Base-by-base conservation (phyloP, 2,113 vertebrate species). In the Caranx ignobilis region DNA sequence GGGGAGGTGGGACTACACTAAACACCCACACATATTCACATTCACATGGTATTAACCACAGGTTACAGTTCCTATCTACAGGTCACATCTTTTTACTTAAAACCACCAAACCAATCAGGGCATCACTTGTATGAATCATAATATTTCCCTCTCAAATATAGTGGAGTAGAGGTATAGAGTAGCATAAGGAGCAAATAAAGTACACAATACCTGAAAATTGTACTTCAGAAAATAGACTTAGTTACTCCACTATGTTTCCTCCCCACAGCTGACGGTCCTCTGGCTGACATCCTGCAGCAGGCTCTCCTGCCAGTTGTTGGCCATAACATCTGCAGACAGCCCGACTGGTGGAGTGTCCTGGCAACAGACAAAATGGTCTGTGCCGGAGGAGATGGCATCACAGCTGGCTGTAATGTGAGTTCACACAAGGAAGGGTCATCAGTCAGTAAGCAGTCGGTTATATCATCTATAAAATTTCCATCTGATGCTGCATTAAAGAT, bases 371-470 rank as follows among this genome's bases (percentile, higher is more conserved):
- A 87, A 31, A 97, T 97, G 97, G 90, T 97, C 45, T 98, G 97
- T 0, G 96, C 96, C 0, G 96, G 97, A 0, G 97, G 97, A 0
- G 96, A 98, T 0, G 96, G 97, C 0, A 10, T 95, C 26, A 86
- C 91, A 75, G 89, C 96, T 0, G 94, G 95, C 15, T 98, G 97
- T 89, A 97, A 95, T 0, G 96, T 97, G 91, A 96, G 97, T 90
- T 48, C 11, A 60, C 11, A 32, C 5, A 13, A 12, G 4, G 6
- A 10, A 4, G 5, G 11, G 57, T 39, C 15, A 64, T 37, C n/a
- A 15, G 39, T n/a, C 18, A 9, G 16, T 18, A 18, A 50, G 48
- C 18, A 50, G 7, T 50, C 18, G 2, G n/a, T 55, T n/a, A 26
- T 55, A n/a, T 21, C 9, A 11, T 5, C 3, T 26, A 11, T 55